Conservation (phyloP, 2,797 vertebrate species). For the Crenuchus spilurus region DNA sequence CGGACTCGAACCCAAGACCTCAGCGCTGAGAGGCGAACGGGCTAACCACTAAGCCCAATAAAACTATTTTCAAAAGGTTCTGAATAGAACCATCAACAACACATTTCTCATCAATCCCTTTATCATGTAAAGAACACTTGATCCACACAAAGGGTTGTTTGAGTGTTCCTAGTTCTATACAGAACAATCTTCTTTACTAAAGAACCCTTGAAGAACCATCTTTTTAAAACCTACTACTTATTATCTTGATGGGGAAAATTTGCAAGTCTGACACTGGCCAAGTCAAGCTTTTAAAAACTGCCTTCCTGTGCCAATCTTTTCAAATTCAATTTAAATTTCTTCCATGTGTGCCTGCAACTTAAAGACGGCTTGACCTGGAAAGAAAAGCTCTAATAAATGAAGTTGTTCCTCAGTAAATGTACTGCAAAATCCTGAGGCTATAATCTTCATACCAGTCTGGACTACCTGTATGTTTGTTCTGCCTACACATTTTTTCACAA, state of each 20-base stretch:
- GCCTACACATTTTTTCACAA: neutral
- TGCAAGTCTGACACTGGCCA: no score
- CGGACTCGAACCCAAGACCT: no score
- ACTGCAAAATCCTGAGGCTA: constrained; percentile 28
- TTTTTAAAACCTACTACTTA: neutral
- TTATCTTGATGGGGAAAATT: neutral
- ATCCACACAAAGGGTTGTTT: no score
- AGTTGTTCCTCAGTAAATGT: constrained; percentile 33
- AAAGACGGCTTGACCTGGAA: constrained; percentile 40
- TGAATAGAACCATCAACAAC: no score
- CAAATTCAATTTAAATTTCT: constrained; percentile 37
- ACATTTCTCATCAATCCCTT: no score
- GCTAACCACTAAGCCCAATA: no score
- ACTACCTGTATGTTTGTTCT: neutral
- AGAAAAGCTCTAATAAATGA: constrained; percentile 40
- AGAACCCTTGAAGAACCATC: no score
- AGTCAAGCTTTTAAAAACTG: neutral
- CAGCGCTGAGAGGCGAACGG: no score
- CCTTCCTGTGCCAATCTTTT: constrained; percentile 17
- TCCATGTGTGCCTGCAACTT: constrained; percentile 50
- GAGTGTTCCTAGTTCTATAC: no score
- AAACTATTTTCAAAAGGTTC: no score
- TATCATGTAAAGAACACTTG: no score
- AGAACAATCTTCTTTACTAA: no score
- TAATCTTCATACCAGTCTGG: constrained; percentile 10